These are phyloP conservation scores for Brachynemurus nebulosus DNA, from an alignment of 2,888 invertebrate species.

Conservation along the genomic window DNA sequence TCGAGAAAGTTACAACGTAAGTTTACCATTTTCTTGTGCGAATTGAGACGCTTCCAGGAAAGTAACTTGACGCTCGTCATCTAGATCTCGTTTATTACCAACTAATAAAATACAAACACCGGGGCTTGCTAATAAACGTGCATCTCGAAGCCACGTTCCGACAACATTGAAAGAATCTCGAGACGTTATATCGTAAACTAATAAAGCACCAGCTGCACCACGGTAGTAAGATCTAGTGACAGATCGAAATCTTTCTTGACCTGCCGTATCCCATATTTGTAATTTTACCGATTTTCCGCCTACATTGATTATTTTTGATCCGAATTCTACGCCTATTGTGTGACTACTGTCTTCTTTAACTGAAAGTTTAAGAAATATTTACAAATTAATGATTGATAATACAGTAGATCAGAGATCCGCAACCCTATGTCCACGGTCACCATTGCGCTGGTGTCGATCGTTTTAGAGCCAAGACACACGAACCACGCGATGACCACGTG, in stretches of 20 bases:
- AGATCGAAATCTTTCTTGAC: slow-evolving; percentile 38
- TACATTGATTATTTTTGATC: slow-evolving; percentile 70
- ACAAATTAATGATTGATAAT: neutral
- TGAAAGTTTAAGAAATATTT: slow-evolving; percentile 29
- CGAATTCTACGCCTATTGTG: slow-evolving; percentile 78
- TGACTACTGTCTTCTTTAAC: slow-evolving; percentile 74
- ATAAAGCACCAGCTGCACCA: slow-evolving; percentile 82
- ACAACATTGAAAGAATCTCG: slow-evolving; percentile 87
- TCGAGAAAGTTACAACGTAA: too few relatives aligned
- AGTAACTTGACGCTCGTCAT: slow-evolving; percentile 66
- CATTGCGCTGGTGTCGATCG: too few relatives aligned
- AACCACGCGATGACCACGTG: too few relatives aligned
- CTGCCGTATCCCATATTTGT: slow-evolving; percentile 62
- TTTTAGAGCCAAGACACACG: too few relatives aligned
- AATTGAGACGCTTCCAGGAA: slow-evolving; percentile 71
- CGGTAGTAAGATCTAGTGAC: slow-evolving; percentile 67
- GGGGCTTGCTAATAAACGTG: slow-evolving; percentile 64
- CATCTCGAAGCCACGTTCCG: slow-evolving; percentile 74
- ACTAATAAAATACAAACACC: slow-evolving; percentile 69
- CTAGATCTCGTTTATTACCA: slow-evolving; percentile 72
- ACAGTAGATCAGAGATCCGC: too few relatives aligned
- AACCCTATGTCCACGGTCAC: too few relatives aligned
- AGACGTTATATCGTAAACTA: slow-evolving; percentile 82
- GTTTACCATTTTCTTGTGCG: slow-evolving; percentile 72
- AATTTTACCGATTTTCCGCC: slow-evolving; percentile 70